Evolutionary conservation across 2,113 vertebrate genomes (phyloP).

Genomic region (Pluvialis apricaria): DNA sequence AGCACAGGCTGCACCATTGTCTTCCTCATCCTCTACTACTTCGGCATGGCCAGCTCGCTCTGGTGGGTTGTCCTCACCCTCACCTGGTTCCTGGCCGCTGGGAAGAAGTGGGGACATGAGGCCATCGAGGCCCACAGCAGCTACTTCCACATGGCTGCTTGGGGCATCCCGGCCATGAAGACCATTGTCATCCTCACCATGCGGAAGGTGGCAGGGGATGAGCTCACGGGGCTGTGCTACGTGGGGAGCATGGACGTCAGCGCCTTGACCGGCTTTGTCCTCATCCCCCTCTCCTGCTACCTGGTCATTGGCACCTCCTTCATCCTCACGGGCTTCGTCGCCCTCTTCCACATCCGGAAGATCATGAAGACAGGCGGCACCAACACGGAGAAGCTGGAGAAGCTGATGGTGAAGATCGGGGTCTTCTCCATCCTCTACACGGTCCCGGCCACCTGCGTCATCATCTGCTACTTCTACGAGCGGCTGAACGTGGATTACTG

Average conservation of each 20-base stretch:
- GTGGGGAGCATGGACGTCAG: conserved; percentile 89
- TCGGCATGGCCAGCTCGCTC: conserved; percentile 96
- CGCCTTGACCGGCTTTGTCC: conserved; percentile 90
- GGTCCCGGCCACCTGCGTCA: conserved; percentile 94
- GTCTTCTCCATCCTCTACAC: conserved; percentile 98
- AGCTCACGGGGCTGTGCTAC: conserved; percentile 95
- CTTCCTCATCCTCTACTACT: conserved; percentile 97
- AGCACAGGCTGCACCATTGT: conserved; percentile 95
- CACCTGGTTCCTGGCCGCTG: conserved; percentile 96
- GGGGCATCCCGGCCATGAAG: conserved; percentile 95
- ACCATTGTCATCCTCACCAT: conserved; percentile 94
- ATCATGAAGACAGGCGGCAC: conserved; percentile 97
- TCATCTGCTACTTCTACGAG: conserved; percentile 97
- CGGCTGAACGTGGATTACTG: conserved; percentile 94
- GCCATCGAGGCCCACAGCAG: conserved; percentile 97
- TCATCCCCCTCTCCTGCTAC: conserved; percentile 93
- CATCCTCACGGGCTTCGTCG: conserved; percentile 94
- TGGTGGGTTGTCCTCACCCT: conserved; percentile 98
- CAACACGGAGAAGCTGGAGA: conserved; percentile 97
- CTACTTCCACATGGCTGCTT: conserved; percentile 97
- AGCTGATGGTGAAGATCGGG: conserved; percentile 97
- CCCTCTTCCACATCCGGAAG: conserved; percentile 96
- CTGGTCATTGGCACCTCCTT: conserved; percentile 94
- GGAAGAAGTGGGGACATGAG: conserved; percentile 98
- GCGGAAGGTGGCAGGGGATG: conserved; percentile 94